Evolutionary conservation across 2,113 vertebrate genomes (phyloP).

Genomic region (Columba janthina): DNA sequence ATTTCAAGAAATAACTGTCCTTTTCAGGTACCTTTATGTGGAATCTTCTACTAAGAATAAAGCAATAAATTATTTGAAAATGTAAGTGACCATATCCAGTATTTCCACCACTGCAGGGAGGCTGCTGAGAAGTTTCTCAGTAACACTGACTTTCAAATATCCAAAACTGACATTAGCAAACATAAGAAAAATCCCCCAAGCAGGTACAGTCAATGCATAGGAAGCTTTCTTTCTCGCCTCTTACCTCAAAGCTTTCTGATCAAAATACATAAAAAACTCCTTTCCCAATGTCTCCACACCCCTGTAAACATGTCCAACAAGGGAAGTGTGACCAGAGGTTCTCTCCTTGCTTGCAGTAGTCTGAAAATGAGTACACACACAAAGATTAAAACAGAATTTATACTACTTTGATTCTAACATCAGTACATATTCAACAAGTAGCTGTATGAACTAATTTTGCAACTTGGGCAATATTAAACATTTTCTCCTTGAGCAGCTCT

Average conservation of each 20-base stretch:
- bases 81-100: background rate
- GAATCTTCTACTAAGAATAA: background rate
- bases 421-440: background rate
- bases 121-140: background rate
- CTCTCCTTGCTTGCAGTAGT: constrained; percentile 10
- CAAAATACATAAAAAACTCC: constrained; percentile 93
- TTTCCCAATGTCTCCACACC: constrained; percentile 91
- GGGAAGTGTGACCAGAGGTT: constrained; percentile 5
- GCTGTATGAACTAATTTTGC: background rate
- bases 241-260: constrained; percentile 86
- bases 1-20: background rate
- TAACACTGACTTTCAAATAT: background rate
- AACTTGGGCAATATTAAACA: background rate
- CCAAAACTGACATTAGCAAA: background rate
- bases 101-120: background rate
- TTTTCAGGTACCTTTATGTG: background rate
- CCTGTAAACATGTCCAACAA: constrained; percentile 73
- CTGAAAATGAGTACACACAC: constrained; percentile 44
- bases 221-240: background rate
- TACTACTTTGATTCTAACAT: background rate
- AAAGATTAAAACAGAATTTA: background rate
- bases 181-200: background rate
- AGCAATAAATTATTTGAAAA: background rate
- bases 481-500: background rate
- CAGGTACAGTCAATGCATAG: background rate